phyloP scores from a whole-genome alignment of 2,888 invertebrate genomes.

The Glaucopsyche alexis region DNA sequence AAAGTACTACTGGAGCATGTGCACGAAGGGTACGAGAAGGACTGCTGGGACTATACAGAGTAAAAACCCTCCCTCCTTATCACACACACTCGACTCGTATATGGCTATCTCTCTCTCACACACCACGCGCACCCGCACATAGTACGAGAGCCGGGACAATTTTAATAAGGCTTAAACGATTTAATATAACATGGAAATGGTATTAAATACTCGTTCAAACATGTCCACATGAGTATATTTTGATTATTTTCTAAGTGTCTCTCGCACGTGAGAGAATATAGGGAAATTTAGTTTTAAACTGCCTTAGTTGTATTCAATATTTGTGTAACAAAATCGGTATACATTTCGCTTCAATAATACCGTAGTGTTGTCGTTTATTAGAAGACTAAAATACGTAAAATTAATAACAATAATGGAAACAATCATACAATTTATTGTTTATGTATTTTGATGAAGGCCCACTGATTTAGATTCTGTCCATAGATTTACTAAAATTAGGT shows the following conservation, averaged over 20 bases:
- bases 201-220: not conserved
- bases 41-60: slow-evolving; percentile 98
- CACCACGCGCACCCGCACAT: slow-evolving; percentile 36
- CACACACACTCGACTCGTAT: slow-evolving; percentile 36
- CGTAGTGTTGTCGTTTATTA: not conserved
- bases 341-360: not conserved
- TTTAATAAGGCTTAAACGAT: not conserved
- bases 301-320: not conserved
- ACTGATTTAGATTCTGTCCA: slow-evolving; percentile 17
- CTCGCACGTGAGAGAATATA: not conserved
- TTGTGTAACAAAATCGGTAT: slow-evolving; percentile 5
- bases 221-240: slow-evolving; percentile 21
- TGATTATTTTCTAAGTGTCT: slow-evolving; percentile 1
- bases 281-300: slow-evolving; percentile 17
- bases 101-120: slow-evolving; percentile 41
- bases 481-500: slow-evolving; percentile 1
- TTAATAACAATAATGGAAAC: no score
- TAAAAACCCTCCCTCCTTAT: slow-evolving; percentile 64
- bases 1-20: slow-evolving; percentile 98
- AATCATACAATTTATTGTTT: no score
- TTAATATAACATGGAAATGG: not conserved
- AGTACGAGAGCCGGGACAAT: slow-evolving; percentile 14
- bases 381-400: not conserved
- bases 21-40: slow-evolving; percentile 99
- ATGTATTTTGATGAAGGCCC: not conserved